These are phyloP conservation scores for Pediacus dermestoides DNA, from an alignment of 2,888 invertebrate genomes.

Conservation along the genomic window DNA sequence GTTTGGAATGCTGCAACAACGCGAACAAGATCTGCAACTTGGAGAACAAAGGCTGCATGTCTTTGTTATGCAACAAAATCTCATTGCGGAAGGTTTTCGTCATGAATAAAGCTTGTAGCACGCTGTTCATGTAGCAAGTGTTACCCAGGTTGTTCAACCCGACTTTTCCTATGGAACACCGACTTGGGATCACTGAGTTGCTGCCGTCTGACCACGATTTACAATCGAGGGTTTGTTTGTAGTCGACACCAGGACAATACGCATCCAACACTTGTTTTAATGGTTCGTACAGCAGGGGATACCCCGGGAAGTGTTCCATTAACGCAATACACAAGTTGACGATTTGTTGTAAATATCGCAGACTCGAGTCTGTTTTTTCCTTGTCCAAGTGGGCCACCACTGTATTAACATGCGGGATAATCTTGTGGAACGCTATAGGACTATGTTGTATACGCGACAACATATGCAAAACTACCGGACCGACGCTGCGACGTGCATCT, in stretches of 20 bases:
- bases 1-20: conserved; percentile 64
- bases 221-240: conserved; percentile 41
- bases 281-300: conserved; percentile 40
- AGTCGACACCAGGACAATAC: conserved; percentile 35
- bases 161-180: conserved; percentile 54
- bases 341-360: conserved; percentile 55
- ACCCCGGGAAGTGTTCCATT: conserved; percentile 53
- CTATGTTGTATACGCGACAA: conserved; percentile 60
- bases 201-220: conserved; percentile 46
- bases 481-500: conserved; percentile 55
- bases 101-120: conserved; percentile 78
- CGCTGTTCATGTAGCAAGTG: conserved; percentile 88
- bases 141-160: conserved; percentile 82
- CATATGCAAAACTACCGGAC: conserved; percentile 63
- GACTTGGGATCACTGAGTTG: conserved; percentile 23
- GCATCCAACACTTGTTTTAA: conserved; percentile 43
- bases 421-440: conserved; percentile 59
- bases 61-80: conserved; percentile 56
- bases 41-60: conserved; percentile 57
- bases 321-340: conserved; percentile 58
- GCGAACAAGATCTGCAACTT: conserved; percentile 72
- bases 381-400: conserved; percentile 56
- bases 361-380: conserved; percentile 54
- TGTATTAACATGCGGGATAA: conserved; percentile 51
- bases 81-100: conserved; percentile 74